Percentiles rank a stretch among this genome's conserved stretches.
phyloP scores from a whole-genome alignment of 2,797 vertebrate genomes.

The Sebastes reedi region DNA sequence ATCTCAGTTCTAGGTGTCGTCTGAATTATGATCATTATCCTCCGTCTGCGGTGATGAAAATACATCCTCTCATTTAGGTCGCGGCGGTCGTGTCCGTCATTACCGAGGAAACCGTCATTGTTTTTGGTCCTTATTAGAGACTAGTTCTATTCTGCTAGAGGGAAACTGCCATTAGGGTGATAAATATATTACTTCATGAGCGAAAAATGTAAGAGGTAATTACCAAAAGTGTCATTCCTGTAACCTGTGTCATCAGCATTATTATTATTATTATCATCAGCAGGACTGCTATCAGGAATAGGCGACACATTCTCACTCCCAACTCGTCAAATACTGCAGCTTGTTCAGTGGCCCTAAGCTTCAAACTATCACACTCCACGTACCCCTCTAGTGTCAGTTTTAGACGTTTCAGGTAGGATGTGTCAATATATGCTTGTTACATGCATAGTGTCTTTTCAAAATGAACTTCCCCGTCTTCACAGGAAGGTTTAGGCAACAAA shows the following conservation, averaged over 20 bases:
- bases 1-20: slow-evolving; percentile 22
- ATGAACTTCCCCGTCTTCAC: too few species aligned
- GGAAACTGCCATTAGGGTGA: slow-evolving; percentile 18
- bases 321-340: not conserved
- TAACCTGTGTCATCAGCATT: slow-evolving; percentile 39
- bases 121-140: slow-evolving; percentile 10
- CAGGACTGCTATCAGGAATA: not conserved
- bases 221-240: slow-evolving; percentile 37
- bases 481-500: too few species aligned
- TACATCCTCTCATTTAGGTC: slow-evolving; percentile 41
- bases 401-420: not conserved
- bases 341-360: not conserved
- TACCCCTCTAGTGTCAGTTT: not conserved
- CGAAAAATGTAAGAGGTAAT: slow-evolving; percentile 28
- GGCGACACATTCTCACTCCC: not conserved
- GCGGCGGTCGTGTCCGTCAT: slow-evolving; percentile 9
- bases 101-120: not conserved
- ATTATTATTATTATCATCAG: slow-evolving; percentile 7
- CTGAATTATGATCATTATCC: slow-evolving; percentile 50
- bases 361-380: not conserved
- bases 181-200: slow-evolving; percentile 27
- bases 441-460: too few species aligned
- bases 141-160: not conserved
- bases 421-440: not conserved
- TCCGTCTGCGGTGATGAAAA: slow-evolving; percentile 25